Evolutionary conservation across 2,888 invertebrate species (phyloP).

Genomic region (Epinotia demarniana): DNA sequence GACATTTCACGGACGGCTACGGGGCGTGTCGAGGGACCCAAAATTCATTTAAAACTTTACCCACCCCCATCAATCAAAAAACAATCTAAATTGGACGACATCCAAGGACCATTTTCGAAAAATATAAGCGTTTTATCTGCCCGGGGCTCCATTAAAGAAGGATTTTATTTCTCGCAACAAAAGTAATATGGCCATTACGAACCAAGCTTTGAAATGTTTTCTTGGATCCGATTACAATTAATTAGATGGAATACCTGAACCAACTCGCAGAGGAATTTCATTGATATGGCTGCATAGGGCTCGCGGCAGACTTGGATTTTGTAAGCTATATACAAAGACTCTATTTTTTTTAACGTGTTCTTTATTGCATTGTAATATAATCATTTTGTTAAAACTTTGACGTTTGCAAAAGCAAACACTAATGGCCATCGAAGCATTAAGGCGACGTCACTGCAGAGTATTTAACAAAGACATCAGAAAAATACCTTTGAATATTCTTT

Average conservation of each 20-base stretch:
- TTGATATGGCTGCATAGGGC: constrained; percentile 41
- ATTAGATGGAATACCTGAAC: constrained; percentile 54
- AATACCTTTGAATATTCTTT: constrained; percentile 23
- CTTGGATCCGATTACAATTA: constrained; percentile 46
- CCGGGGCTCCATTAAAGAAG: constrained; percentile 46
- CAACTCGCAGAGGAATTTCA: constrained; percentile 31
- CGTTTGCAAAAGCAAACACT: neutral
- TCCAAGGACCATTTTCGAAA: constrained; percentile 58
- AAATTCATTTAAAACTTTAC: constrained; percentile 75
- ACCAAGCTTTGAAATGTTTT: constrained; percentile 26
- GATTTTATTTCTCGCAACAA: constrained; percentile 22
- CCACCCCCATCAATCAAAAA: constrained; percentile 77
- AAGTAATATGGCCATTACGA: constrained; percentile 26
- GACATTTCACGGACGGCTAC: constrained; percentile 41
- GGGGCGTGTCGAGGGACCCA: constrained; percentile 50
- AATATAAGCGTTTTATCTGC: constrained; percentile 44
- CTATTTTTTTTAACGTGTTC: neutral
- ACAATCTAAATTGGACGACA: constrained; percentile 76
- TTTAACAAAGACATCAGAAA: constrained; percentile 21
- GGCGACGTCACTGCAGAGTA: neutral
- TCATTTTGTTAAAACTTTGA: neutral
- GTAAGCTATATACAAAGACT: neutral
- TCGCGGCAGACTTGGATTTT: neutral
- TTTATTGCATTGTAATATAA: neutral
- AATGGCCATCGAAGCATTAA: constrained; percentile 15